Conservation (phyloP, 2,113 vertebrate genomes). For the Barnardius zonarius region DNA sequence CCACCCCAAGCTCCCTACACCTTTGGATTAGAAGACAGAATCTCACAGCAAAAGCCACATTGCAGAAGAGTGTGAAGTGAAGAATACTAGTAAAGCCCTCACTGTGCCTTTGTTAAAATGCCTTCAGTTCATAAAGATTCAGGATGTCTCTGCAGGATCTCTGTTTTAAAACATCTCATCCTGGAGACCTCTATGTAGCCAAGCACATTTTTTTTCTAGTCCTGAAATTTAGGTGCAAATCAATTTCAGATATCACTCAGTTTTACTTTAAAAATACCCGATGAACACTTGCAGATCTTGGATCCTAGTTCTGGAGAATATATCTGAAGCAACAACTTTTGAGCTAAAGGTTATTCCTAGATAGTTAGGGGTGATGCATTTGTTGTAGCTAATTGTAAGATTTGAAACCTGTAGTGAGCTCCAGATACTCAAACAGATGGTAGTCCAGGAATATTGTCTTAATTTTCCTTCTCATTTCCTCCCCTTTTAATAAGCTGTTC, state of each 20-base stretch:
- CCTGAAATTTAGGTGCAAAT: not conserved
- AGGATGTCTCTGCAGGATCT: not conserved
- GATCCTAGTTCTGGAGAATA: not conserved
- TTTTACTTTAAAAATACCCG: not conserved
- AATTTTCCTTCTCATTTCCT: conserved; percentile 1
- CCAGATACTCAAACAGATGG: not conserved
- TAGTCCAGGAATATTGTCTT: not conserved
- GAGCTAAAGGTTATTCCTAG: not conserved
- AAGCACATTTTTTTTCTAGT: not conserved
- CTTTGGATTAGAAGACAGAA: not conserved
- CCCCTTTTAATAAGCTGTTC: not conserved
- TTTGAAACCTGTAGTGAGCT: not conserved
- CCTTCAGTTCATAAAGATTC: not conserved
- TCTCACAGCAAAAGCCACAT: not conserved
- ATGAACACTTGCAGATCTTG: not conserved
- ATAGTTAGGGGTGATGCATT: not conserved
- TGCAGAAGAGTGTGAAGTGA: not conserved
- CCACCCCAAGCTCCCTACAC: not conserved
- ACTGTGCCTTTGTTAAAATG: not conserved
- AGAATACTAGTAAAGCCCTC: not conserved
- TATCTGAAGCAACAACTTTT: not conserved
- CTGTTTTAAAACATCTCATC: not conserved
- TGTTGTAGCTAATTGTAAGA: not conserved
- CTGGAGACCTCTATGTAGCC: not conserved
- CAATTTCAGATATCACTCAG: not conserved